Percentiles rank a stretch among this genome's conserved stretches.
These are phyloP conservation scores for Eupleurogrammus muticus DNA, from an alignment of 2,797 vertebrate species.

Conservation along the genomic window DNA sequence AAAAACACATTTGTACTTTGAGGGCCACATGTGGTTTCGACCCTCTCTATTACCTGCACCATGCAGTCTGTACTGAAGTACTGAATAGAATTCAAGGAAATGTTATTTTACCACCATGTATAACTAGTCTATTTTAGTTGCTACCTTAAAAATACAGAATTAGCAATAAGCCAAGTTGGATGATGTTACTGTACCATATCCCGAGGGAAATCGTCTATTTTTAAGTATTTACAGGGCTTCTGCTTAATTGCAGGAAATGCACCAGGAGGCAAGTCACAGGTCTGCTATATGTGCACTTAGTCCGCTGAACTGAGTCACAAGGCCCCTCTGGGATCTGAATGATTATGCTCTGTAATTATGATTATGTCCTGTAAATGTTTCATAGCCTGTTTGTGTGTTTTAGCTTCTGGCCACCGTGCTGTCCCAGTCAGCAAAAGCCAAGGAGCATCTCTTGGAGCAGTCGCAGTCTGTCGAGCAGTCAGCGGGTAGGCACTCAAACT, in stretches of 20 bases:
- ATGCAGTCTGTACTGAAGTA: background rate
- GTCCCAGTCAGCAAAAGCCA: conserved; percentile 95
- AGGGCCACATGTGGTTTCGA: too few relatives aligned
- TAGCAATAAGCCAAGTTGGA: background rate
- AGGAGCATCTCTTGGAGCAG: conserved; percentile 91
- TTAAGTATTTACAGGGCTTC: conserved; percentile 9
- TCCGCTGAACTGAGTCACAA: conserved; percentile 48
- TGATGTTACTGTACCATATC: background rate
- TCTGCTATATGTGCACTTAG: conserved; percentile 24
- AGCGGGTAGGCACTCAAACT: conserved; percentile 82
- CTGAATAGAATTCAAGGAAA: background rate
- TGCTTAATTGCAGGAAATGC: conserved; percentile 26
- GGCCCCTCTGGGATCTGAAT: conserved; percentile 41
- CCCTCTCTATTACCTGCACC: too few relatives aligned
- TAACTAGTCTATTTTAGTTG: background rate
- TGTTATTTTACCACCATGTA: background rate
- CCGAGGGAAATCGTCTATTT: conserved; percentile 7
- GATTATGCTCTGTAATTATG: background rate
- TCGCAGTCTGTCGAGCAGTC: conserved; percentile 90
- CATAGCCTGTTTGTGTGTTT: conserved; percentile 58
- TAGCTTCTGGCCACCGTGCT: conserved; percentile 96
- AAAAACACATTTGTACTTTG: too few relatives aligned
- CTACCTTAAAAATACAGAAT: background rate
- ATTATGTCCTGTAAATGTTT: conserved; percentile 53
- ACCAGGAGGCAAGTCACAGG: conserved; percentile 13